phyloP scores from a whole-genome alignment of 2,888 invertebrate species.

The Tetranychus truncatus region DNA sequence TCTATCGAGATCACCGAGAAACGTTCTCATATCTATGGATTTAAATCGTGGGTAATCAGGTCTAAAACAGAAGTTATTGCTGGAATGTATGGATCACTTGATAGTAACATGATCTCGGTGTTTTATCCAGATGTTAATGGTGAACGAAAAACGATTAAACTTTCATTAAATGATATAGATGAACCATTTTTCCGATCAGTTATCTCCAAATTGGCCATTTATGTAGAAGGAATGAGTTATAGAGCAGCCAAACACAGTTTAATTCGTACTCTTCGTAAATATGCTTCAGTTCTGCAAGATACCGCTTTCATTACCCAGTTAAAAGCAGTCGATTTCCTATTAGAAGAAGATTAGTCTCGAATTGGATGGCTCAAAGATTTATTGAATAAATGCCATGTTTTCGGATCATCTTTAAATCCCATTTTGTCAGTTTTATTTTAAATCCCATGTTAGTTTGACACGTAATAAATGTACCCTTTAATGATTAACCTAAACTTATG shows the following conservation, averaged over 20 bases:
- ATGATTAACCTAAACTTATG: too few species aligned
- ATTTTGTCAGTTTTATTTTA: too few species aligned
- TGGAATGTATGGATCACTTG: constrained; percentile 65
- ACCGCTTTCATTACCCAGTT: neutral
- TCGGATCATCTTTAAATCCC: too few species aligned
- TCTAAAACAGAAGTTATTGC: constrained; percentile 65
- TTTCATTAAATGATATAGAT: constrained; percentile 2
- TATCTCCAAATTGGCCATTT: neutral
- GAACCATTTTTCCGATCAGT: neutral
- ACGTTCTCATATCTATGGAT: constrained; percentile 66
- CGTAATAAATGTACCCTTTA: too few species aligned
- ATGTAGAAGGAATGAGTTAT: neutral
- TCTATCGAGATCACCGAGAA: constrained; percentile 71
- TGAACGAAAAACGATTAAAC: neutral
- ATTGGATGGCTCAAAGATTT: neutral
- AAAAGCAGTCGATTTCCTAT: neutral
- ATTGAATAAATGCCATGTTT: too few species aligned
- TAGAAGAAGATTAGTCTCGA: constrained; percentile 4
- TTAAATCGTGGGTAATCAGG: constrained; percentile 49
- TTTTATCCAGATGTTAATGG: constrained; percentile 49
- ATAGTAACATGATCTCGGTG: constrained; percentile 44
- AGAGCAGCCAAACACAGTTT: neutral
- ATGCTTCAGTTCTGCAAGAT: neutral
- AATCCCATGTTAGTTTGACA: too few species aligned
- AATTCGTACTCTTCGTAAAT: neutral